Base-by-base conservation (phyloP, 2,797 vertebrate genomes). In the Eulemur mongoz region DNA sequence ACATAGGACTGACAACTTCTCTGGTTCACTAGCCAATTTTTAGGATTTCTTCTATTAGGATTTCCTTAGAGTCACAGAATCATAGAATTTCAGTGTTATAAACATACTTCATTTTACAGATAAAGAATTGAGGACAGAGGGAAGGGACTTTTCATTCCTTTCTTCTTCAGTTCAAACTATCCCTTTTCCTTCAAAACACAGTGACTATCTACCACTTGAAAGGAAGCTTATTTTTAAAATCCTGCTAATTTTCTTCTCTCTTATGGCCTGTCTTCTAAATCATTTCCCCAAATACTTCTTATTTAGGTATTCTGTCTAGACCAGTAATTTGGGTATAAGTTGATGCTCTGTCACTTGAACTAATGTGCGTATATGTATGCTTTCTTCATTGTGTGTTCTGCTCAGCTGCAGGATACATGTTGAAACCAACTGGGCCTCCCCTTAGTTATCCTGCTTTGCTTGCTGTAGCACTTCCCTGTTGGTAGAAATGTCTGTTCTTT, bases 211-310 rank as follows among this genome's bases (percentile, higher is more conserved):
- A 81, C 20, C 30, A 72, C 50, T 95, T 76, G 81, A 91, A 94
- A 95, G 79, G 35, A 79, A 96, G 43, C 52, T 93, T 78, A 76
- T 70, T 91, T 92, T 38, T 32, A 93, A 91, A 97, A 75, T 92
- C 25, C 38, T 75, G 2, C 43, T 48, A 61, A 23, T 81, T 95
- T 93, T 43, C 48, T 91, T 91, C 20, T 7, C 14, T 95, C 59
- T 76, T 82, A 65, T 76, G 80, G 35, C 67, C 59, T 82, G 20
- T 83, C 45, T 94, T 76, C 57, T 45, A 94, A 59, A 43, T 96
- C 12, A 75, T 85, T 89, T 87, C 23, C 43, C 32, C 25, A 87
- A 80, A 38, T 83, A 38, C 54, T 80, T 91, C 61, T 92, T 85
- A 80, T 50, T 88, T 93, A 93, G 54, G 38, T 73, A 9, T 83